Percentiles rank a stretch among this genome's conserved stretches.
Conservation (phyloP, 2,888 invertebrate species). For the Harpalus rubripes region DNA sequence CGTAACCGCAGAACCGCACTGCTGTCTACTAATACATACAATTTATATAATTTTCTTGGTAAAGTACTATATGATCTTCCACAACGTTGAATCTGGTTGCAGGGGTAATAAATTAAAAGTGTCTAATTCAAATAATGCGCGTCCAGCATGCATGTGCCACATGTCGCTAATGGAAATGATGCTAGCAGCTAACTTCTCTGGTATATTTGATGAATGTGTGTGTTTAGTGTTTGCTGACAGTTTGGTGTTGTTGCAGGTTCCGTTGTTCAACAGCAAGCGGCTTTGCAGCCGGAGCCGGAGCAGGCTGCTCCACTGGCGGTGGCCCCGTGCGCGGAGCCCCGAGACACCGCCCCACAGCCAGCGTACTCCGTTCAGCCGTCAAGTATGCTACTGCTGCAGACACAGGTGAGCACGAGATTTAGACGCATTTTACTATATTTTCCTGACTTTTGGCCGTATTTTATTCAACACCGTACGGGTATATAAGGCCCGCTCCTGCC, state of each 20-base stretch:
- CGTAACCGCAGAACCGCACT: background rate
- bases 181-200: constrained; percentile 56
- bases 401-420: constrained; percentile 84
- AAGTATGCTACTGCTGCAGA: constrained; percentile 97
- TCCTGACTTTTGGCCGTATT: too few relatives aligned
- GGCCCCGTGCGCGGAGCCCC: constrained; percentile 63
- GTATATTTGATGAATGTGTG: constrained; percentile 19
- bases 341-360: constrained; percentile 58
- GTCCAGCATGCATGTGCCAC: constrained; percentile 2
- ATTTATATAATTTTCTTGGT: background rate
- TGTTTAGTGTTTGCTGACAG: background rate
- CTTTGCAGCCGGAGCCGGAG: constrained; percentile 54
- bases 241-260: constrained; percentile 59
- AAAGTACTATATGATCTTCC: background rate
- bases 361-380: constrained; percentile 78
- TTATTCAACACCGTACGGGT: too few relatives aligned
- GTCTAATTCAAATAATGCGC: constrained; percentile 22
- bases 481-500: too few relatives aligned
- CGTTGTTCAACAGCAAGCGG: constrained; percentile 63
- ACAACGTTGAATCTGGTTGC: constrained; percentile 7
- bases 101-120: background rate
- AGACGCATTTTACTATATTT: too few relatives aligned
- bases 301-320: constrained; percentile 62
- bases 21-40: background rate
- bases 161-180: constrained; percentile 55